Evolutionary conservation across 2,113 vertebrate genomes (phyloP), one percentile per base, ranked within the genome.

Genomic region (Felis chaus): DNA sequence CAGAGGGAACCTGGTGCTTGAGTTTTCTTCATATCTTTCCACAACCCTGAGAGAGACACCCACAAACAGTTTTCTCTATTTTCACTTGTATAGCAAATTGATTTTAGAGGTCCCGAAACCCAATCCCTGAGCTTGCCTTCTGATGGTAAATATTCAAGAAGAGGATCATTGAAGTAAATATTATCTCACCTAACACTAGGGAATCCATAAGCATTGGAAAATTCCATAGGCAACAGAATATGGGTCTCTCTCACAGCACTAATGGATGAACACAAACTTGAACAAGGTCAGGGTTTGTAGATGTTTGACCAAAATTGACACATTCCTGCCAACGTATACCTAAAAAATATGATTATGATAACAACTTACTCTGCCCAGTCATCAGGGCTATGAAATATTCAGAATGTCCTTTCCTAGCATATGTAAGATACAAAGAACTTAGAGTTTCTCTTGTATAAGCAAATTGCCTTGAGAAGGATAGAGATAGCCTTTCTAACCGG

Each of bases 401-500:
- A 7, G 88, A 89, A 93, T 6, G 2, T 57, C 27, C 83, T 85
- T 89, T 90, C 66, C 55, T 88, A 71, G 29, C 25, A 9, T 63
- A 29, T 14, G 2, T 55, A 91, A 97, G 45, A 68, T 84, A 36
- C 27, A 65, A 61, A 39, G n/a, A 55, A 53, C 27, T 84, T 79
- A 69, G 27, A 66, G n/a, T 93, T 96, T 69, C 69, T 69, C 55
- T 80, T 86, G 25, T 89, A 89, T 80, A 79, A 88, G 16, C 39
- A 94, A 68, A 68, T 89, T 16, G 7, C 31, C 88, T 68, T 65
- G 23, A 92, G 63, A 73, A 3, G 33, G 25, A 31, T 53, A 15
- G 29, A 86, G 36, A 41, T 65, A 29, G 39, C 16, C 94, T 96
- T 96, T 92, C n/a, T 95, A 94, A 91, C 68, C 45, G 33, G 73